Conservation (phyloP, 2,888 invertebrate species). For the Eristalinus aeneus region DNA sequence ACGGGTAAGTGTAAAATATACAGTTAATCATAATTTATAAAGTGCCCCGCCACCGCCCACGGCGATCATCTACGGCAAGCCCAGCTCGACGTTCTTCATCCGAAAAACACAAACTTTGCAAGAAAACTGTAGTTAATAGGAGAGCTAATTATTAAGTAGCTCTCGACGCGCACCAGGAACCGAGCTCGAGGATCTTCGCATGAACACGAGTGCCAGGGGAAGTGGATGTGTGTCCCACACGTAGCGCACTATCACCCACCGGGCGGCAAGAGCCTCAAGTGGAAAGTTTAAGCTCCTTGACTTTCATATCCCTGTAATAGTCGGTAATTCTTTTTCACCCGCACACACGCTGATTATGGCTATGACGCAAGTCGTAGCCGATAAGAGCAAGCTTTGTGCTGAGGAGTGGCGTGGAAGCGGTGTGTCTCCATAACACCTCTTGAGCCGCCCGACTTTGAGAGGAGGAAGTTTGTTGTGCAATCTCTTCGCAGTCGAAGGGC, state of each 20-base stretch:
- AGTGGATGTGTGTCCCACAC: slow-evolving; percentile 7
- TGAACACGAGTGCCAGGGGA: slow-evolving; percentile 15
- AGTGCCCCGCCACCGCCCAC: not conserved
- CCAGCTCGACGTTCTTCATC: not conserved
- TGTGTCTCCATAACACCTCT: slow-evolving; percentile 60
- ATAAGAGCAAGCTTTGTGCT: slow-evolving; percentile 43
- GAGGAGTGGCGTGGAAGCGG: slow-evolving; percentile 40
- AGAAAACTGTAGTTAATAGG: slow-evolving; percentile 44
- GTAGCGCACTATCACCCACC: not conserved
- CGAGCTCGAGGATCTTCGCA: not conserved
- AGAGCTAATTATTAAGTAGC: slow-evolving; percentile 57
- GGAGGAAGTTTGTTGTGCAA: slow-evolving; percentile 52
- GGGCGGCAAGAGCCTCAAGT: not conserved
- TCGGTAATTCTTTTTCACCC: slow-evolving; percentile 57
- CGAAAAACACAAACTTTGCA: slow-evolving; percentile 23
- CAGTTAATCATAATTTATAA: slow-evolving; percentile 31
- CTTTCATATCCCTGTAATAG: slow-evolving; percentile 68
- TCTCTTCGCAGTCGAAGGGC: not conserved
- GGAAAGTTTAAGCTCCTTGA: slow-evolving; percentile 61
- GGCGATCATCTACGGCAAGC: not conserved
- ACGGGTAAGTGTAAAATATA: slow-evolving; percentile 37
- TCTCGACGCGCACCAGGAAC: slow-evolving; percentile 18
- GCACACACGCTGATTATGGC: slow-evolving; percentile 44
- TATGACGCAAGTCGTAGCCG: slow-evolving; percentile 27
- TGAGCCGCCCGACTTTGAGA: slow-evolving; percentile 33